Conservation (phyloP, 2,113 vertebrate genomes). For the Hassar affinis region DNA sequence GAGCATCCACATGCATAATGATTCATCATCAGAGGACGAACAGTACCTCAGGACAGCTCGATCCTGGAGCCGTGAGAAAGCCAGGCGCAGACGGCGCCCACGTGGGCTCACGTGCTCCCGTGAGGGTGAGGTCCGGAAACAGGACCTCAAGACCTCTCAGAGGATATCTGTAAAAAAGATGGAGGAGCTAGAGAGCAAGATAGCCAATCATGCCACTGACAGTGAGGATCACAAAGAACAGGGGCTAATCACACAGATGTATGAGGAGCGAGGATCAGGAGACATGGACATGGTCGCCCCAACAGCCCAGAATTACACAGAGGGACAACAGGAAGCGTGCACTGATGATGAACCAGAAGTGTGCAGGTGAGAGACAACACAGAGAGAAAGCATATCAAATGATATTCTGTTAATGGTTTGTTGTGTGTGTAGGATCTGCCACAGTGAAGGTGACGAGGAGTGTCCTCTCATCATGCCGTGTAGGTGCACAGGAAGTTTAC, state of each 20-base stretch:
- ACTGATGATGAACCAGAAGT: slow-evolving; percentile 79
- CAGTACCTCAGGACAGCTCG: slow-evolving; percentile 75
- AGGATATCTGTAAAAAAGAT: neutral
- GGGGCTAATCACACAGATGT: slow-evolving; percentile 62
- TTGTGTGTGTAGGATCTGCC: slow-evolving; percentile 87
- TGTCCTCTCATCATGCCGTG: slow-evolving; percentile 92
- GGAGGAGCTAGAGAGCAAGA: slow-evolving; percentile 50
- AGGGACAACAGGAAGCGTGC: slow-evolving; percentile 37
- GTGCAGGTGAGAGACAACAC: slow-evolving; percentile 85
- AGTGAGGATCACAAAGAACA: slow-evolving; percentile 51
- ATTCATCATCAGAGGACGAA: slow-evolving; percentile 77
- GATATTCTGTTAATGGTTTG: neutral
- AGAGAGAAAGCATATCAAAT: neutral
- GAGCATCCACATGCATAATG: slow-evolving; percentile 55
- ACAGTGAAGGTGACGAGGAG: slow-evolving; percentile 96
- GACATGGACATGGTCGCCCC: slow-evolving; percentile 64
- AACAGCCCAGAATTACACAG: slow-evolving; percentile 41
- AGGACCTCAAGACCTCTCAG: slow-evolving; percentile 39
- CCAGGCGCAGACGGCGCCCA: slow-evolving; percentile 70
- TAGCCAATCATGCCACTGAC: slow-evolving; percentile 19
- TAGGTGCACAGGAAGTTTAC: slow-evolving; percentile 89
- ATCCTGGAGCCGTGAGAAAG: slow-evolving; percentile 81
- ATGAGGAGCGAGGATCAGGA: slow-evolving; percentile 72
- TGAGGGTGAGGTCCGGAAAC: slow-evolving; percentile 53
- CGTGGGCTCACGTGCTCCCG: slow-evolving; percentile 60